Evolutionary conservation across 2,797 vertebrate species (phyloP).

Genomic region (Mallotus villosus): DNA sequence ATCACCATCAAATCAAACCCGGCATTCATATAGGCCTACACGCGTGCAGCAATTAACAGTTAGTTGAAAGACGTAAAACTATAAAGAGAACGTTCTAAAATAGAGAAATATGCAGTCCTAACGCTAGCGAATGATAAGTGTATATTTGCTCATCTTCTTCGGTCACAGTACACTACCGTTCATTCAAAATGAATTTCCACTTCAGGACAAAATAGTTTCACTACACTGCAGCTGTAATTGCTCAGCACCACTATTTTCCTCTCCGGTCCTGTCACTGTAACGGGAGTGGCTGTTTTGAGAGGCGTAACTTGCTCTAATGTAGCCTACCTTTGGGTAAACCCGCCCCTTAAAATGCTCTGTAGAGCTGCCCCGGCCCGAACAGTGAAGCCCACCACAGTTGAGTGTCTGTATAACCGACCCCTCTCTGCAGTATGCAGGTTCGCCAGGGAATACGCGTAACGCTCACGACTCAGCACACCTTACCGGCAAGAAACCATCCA

Average conservation of each 20-base stretch:
- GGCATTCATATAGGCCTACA: too few species aligned
- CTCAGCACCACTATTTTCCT: background rate
- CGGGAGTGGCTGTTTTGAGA: conserved; percentile 60
- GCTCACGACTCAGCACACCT: conserved; percentile 71
- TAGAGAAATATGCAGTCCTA: too few species aligned
- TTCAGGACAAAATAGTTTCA: too few species aligned
- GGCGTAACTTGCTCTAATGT: conserved; percentile 49
- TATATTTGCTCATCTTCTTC: too few species aligned
- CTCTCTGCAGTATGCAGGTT: conserved; percentile 75
- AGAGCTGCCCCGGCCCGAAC: conserved; percentile 58
- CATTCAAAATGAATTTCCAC: background rate
- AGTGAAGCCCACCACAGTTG: conserved; percentile 61
- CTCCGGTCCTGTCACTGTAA: conserved; percentile 39
- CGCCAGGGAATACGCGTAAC: conserved; percentile 68
- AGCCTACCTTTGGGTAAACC: conserved; percentile 57
- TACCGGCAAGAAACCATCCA: conserved; percentile 64
- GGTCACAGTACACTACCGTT: too few species aligned
- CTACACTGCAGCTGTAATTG: too few species aligned
- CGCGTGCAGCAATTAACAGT: too few species aligned
- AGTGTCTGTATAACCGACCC: conserved; percentile 35
- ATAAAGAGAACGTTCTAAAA: too few species aligned
- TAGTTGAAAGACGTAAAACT: too few species aligned
- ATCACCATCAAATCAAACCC: too few species aligned
- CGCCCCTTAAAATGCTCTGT: conserved; percentile 60
- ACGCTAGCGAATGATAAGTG: too few species aligned